A percentile compares a stretch with the other conserved stretches of the same genome.
Evolutionary conservation across 37 sponge, comb jelly and placozoan species (phyloP).

Genomic region (Halisarca cf. caerulea): DNA sequence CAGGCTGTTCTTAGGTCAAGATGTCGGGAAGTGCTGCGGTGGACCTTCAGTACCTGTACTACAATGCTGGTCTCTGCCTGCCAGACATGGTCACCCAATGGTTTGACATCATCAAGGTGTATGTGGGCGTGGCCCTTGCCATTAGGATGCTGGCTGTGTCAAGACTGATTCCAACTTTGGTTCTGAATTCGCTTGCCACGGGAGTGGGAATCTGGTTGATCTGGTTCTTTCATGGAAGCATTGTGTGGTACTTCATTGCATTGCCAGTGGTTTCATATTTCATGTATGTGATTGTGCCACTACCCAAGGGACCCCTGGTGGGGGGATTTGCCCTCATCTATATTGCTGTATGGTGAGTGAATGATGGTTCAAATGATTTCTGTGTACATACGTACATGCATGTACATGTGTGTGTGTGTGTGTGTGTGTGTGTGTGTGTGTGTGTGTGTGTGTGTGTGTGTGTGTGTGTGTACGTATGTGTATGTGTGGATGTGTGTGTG

Average conservation of each 20-base stretch:
- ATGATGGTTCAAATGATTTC: too few species aligned
- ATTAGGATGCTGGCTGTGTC: not conserved
- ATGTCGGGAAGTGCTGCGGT: conserved; percentile 1
- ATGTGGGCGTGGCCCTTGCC: not conserved
- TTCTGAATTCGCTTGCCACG: conserved; percentile 26
- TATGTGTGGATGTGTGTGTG: too few species aligned
- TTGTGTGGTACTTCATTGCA: conserved; percentile 51
- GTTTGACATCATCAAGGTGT: not conserved
- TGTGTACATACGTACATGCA: not conserved
- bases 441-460: too few species aligned
- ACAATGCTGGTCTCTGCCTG: not conserved
- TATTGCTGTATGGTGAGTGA: not conserved
- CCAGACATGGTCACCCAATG: not conserved
- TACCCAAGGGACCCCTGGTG: conserved; percentile 3
- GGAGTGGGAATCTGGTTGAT: conserved; percentile 44
- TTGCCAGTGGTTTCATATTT: conserved; percentile 49
- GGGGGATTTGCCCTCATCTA: conserved; percentile 7
- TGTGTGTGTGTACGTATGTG: too few species aligned
- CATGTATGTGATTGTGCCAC: not conserved
- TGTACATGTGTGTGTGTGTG: too few species aligned
- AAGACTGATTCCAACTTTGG: not conserved
- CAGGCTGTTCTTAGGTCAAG: not conserved
- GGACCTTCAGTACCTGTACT: conserved; percentile 28
- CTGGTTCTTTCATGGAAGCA: conserved; percentile 50
- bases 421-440: too few species aligned